Evolutionary conservation across 2,888 invertebrate genomes (phyloP).

Genomic region (Belgica antarctica): DNA sequence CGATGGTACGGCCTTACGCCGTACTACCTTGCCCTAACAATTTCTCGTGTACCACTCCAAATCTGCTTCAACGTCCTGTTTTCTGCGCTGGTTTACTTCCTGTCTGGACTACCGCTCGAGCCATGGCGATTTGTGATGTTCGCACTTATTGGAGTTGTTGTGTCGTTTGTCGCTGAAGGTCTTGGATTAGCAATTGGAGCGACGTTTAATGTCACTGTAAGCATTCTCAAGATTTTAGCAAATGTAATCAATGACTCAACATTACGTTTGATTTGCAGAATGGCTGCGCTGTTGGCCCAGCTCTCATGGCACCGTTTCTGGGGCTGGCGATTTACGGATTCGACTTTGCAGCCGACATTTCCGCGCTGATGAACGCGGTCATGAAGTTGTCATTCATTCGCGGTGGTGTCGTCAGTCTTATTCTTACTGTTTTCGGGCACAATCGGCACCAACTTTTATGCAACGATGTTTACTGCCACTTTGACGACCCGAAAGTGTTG

Average conservation of each 20-base stretch:
- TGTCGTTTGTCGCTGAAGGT: slow-evolving; percentile 74
- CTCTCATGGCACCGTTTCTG: slow-evolving; percentile 65
- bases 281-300: slow-evolving; percentile 66
- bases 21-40: slow-evolving; percentile 64
- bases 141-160: slow-evolving; percentile 64
- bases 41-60: slow-evolving; percentile 63
- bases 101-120: slow-evolving; percentile 69
- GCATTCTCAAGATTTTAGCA: slow-evolving; percentile 48
- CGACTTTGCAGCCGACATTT: slow-evolving; percentile 66
- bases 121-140: slow-evolving; percentile 66
- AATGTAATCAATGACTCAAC: too few relatives aligned
- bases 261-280: too few relatives aligned
- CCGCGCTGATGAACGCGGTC: slow-evolving; percentile 60
- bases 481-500: slow-evolving; percentile 63
- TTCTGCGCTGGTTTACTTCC: slow-evolving; percentile 62
- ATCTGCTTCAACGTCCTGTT: slow-evolving; percentile 62
- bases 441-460: slow-evolving; percentile 60
- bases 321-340: slow-evolving; percentile 69
- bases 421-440: slow-evolving; percentile 64
- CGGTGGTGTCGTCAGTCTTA: slow-evolving; percentile 64
- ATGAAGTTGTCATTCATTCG: slow-evolving; percentile 68
- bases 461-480: slow-evolving; percentile 64
- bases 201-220: slow-evolving; percentile 64
- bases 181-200: slow-evolving; percentile 76
- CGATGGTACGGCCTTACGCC: slow-evolving; percentile 66